Percentiles rank a stretch among this genome's conserved stretches.
phyloP scores from a whole-genome alignment of 1,140 invertebrate species.

The Meloidogyne chitwoodi region DNA sequence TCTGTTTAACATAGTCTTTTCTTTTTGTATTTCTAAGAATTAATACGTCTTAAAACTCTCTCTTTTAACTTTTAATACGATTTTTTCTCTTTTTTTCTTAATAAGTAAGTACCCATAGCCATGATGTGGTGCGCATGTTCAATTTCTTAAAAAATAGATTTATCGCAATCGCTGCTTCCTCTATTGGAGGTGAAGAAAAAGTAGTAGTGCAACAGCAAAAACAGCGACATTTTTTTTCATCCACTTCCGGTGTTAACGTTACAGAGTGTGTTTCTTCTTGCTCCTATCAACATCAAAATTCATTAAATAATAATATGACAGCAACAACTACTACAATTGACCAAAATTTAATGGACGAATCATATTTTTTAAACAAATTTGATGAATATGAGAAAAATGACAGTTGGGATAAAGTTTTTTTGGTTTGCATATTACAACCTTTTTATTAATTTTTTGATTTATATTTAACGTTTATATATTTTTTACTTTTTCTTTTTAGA shows the following conservation, averaged over 20 bases:
- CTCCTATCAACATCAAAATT: not conserved
- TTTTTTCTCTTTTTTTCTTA: not conserved
- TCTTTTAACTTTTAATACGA: not conserved
- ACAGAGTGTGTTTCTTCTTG: not conserved
- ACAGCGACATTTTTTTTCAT: not conserved
- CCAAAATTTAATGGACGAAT: conserved; percentile 20
- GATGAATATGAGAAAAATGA: conserved; percentile 29
- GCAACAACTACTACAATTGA: not conserved
- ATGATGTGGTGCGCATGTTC: not conserved
- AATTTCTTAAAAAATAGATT: not conserved
- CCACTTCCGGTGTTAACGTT: not conserved
- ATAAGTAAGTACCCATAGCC: not conserved
- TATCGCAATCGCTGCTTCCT: not conserved
- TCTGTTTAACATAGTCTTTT: not conserved
- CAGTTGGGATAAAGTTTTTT: conserved; percentile 32
- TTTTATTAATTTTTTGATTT: not conserved
- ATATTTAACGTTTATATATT: conserved; percentile 10
- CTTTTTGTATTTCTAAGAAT: not conserved
- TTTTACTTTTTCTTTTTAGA: conserved; percentile 28
- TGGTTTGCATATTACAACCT: conserved; percentile 4
- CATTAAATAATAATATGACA: not conserved
- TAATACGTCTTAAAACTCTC: not conserved
- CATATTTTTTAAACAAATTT: conserved; percentile 27
- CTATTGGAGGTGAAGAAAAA: not conserved
- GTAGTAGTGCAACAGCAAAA: not conserved